Evolutionary conservation across 2,888 invertebrate species (phyloP), one percentile per base, ranked within the genome.

Genomic region (Thera obeliscata): DNA sequence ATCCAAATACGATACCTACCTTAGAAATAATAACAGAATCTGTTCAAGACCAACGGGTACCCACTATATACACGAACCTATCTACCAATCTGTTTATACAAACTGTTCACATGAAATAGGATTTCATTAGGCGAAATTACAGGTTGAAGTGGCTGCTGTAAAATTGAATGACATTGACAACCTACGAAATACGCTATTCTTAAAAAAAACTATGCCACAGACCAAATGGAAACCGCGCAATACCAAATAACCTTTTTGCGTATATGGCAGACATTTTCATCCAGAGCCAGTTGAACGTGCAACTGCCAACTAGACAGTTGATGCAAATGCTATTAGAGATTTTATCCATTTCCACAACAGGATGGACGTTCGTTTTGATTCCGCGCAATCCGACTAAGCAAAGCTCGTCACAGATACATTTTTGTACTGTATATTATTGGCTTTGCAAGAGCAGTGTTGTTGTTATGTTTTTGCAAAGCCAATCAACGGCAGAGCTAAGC

Each of bases 311-410:
- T 6, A 41, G 7, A 7, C 6, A 33, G 33, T 33, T 33, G 33
- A 52, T 8, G 9, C 9, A 52, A 52, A 33, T 52, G 56, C 9
- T 35, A 12, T 9, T 7, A 2, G 41, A 35, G 46, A 36, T 46
- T 49, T 64, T 62, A 71, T 68, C 46, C 65, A 63, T 62, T 73
- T 75, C 68, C 61, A 70, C 69, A 71, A 72, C 66, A 38, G 41
- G 56, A 60, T 67, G 72, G 61, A 70, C 66, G 69, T 73, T 72
- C 61, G 71, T 74, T 78, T 66, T 52, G 56, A 58, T 70, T 61
- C 61, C 50, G 58, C 73, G 74, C 58, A 71, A 68, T 67, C 56
- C 58, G 12, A 66, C 67, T 66, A 66, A 69, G 22, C 70, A 62
- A 64, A 71, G 49, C 57, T 54, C 50, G 48, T 8, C 36, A 61